Evolutionary conservation across 2,797 vertebrate genomes (phyloP), one percentile per base, ranked within the genome.

Genomic region (Echiichthys vipera): DNA sequence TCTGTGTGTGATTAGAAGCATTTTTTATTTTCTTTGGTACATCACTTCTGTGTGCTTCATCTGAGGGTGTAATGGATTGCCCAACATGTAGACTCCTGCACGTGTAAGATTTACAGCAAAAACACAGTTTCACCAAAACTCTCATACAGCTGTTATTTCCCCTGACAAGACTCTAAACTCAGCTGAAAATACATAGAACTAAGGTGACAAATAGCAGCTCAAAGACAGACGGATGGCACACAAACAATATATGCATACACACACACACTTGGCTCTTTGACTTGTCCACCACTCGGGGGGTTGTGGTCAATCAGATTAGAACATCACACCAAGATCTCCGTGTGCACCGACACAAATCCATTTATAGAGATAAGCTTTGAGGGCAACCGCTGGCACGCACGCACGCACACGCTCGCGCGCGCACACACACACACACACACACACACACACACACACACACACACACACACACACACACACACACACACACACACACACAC

Each of bases 261-360:
- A 56, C 15, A 65, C 61, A 71, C 65, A 51, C 68, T 63, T 20
- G 63, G 42, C 55, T 61, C 25, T 76, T 45, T 58, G 68, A 72
- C 73, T 76, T 54, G 17, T 39, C 46, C 66, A 43, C 49, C 65
- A 81, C 75, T 71, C 15, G 51, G 17, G 72, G n/a, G 78, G 84
- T 71, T 74, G 67, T 65, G 87, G 74, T 88, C 78, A 87, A 90
- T 93, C 70, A 85, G 88, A 93, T 93, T 93, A 92, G 25, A 80
- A 75, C 59, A 83, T 80, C 86, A 81, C 46, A 84, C 65, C 11
- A 70, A 77, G 83, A 90, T 87, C 83, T 84, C 73, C 0, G 18
- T 85, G 71, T 68, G 77, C 69, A 80, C 65, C 69, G 64, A 86
- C 87, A 90, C 81, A 88, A 92, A 93, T 91, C 87, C 85, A 87